phyloP scores from a whole-genome alignment of 2,113 vertebrate species.

The Petroica traversi region DNA sequence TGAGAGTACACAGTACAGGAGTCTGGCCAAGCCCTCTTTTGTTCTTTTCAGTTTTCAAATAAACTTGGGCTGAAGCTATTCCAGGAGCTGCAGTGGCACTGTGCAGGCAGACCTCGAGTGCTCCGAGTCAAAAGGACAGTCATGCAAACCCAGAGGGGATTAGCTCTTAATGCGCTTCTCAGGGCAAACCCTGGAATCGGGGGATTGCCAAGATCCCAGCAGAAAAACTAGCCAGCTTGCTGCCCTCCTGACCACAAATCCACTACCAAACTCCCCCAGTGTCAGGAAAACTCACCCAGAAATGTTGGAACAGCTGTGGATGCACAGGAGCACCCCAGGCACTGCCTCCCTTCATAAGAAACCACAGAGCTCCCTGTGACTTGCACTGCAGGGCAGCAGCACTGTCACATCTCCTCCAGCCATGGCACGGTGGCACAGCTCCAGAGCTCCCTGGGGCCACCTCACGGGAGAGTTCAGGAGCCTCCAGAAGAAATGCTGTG shows the following conservation, averaged over 20 bases:
- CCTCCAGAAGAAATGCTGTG: not conserved
- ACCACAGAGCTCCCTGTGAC: not conserved
- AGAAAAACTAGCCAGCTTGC: not conserved
- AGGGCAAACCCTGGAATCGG: not conserved
- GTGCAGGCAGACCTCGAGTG: not conserved
- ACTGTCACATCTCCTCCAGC: accelerated
- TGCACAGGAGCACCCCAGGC: not conserved
- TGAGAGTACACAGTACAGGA: not conserved
- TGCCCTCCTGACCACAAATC: not conserved
- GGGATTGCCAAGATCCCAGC: not conserved
- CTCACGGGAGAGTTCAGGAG: not conserved
- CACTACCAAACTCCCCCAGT: not conserved
- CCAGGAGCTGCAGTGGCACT: accelerated
- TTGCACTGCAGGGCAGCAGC: accelerated
- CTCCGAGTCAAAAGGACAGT: not conserved
- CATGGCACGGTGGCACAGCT: accelerated
- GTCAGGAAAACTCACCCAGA: not conserved
- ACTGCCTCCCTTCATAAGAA: accelerated
- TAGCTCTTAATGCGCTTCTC: constrained; percentile 3
- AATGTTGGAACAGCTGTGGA: not conserved
- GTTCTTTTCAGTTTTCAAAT: not conserved
- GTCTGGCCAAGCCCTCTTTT: not conserved
- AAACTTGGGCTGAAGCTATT: not conserved
- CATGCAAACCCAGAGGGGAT: not conserved
- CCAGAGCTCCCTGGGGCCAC: not conserved